phyloP scores from a whole-genome alignment of 2,113 vertebrate species.

The Nycticebus coucang region DNA sequence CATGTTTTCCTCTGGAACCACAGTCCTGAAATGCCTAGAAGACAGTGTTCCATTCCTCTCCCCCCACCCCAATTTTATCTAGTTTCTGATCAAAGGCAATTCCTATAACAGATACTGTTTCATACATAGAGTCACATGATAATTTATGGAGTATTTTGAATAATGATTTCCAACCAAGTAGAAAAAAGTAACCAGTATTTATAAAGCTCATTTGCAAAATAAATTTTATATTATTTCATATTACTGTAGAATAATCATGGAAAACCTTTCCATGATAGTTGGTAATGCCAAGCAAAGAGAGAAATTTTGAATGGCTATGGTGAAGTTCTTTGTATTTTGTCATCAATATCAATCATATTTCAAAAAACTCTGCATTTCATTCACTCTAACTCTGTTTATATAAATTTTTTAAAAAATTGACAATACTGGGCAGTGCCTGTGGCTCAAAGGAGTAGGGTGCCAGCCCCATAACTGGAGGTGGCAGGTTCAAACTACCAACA shows the following conservation, averaged over 20 bases:
- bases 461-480: too few relatives aligned
- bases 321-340: background rate
- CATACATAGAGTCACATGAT: background rate
- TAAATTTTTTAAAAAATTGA: background rate
- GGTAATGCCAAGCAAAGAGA: slow-evolving; percentile 13
- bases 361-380: background rate
- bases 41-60: background rate
- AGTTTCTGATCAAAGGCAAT: background rate
- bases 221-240: background rate
- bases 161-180: background rate
- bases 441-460: too few relatives aligned
- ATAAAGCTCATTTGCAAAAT: slow-evolving; percentile 14
- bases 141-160: slow-evolving; percentile 15
- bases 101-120: background rate
- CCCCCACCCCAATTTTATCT: background rate
- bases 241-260: background rate
- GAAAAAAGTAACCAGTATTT: background rate
- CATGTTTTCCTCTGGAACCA: background rate
- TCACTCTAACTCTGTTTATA: background rate
- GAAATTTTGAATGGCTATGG: background rate
- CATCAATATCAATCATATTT: slow-evolving; percentile 5
- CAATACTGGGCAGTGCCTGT: background rate
- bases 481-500: too few relatives aligned
- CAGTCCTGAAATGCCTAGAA: background rate
- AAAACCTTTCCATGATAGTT: background rate